A percentile compares a stretch with the other conserved stretches of the same genome.
These are phyloP conservation scores for Saguinus imperator DNA, from an alignment of 2,113 vertebrate genomes.

Conservation along the genomic window DNA sequence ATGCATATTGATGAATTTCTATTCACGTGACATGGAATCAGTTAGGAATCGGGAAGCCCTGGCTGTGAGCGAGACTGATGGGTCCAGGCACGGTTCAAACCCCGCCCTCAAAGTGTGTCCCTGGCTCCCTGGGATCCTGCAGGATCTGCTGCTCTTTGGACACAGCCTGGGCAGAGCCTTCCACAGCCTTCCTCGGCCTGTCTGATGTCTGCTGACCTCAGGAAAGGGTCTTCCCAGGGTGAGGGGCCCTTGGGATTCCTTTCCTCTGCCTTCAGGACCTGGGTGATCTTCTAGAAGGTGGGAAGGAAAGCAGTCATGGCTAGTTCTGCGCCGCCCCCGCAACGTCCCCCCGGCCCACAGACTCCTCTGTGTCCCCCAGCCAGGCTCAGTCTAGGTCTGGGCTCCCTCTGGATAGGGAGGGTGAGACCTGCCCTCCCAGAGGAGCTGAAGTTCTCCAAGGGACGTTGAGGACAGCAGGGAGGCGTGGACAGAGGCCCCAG, in stretches of 20 bases:
- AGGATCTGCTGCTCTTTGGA: too few species aligned
- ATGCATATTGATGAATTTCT: background rate
- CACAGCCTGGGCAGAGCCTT: background rate
- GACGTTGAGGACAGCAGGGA: background rate
- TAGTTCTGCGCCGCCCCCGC: background rate
- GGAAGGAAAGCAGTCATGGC: background rate
- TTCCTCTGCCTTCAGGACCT: background rate
- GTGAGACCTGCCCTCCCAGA: background rate
- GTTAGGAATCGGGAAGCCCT: too few species aligned
- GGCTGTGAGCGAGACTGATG: background rate
- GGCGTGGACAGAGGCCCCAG: background rate
- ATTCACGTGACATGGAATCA: too few species aligned
- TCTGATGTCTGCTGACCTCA: background rate
- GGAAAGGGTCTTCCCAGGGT: background rate
- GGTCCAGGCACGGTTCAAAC: background rate
- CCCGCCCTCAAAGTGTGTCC: background rate
- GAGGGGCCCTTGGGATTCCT: background rate
- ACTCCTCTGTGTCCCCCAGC: background rate
- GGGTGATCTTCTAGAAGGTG: background rate
- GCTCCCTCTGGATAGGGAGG: too few species aligned
- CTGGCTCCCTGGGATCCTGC: too few species aligned
- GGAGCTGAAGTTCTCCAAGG: background rate
- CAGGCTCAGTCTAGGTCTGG: background rate
- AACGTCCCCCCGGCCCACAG: too few species aligned
- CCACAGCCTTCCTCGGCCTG: background rate